Evolutionary conservation across 2,113 vertebrate species (phyloP).

Genomic region (Accipiter cooperii): DNA sequence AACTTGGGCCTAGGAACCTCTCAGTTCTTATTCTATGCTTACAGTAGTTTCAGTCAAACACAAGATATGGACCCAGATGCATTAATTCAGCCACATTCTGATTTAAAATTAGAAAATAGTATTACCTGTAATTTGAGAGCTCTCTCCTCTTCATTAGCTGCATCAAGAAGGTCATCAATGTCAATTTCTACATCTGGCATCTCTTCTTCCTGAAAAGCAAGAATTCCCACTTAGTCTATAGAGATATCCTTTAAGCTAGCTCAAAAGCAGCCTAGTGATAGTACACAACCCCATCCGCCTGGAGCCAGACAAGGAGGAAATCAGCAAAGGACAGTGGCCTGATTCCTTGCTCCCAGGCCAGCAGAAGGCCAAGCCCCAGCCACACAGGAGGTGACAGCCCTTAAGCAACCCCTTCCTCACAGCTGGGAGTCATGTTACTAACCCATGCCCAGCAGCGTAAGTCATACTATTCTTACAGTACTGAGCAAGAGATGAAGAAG

Average conservation of each 20-base stretch:
- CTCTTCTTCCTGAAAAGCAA: slow-evolving; percentile 86
- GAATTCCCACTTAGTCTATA: neutral
- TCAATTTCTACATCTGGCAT: slow-evolving; percentile 99
- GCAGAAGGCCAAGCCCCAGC: neutral
- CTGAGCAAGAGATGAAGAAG: neutral
- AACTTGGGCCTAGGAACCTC: neutral
- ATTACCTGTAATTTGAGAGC: slow-evolving; percentile 89
- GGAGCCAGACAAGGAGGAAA: neutral
- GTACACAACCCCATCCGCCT: neutral
- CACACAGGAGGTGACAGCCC: neutral
- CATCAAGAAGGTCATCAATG: slow-evolving; percentile 94
- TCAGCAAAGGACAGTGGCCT: neutral
- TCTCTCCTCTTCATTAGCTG: slow-evolving; percentile 90
- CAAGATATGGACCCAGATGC: neutral
- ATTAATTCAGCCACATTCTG: neutral
- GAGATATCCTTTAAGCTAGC: neutral
- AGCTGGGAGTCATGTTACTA: neutral
- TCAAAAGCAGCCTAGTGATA: neutral
- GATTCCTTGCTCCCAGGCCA: neutral
- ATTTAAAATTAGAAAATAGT: neutral
- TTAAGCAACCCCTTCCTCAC: neutral
- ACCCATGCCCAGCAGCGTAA: neutral
- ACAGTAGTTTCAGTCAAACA: neutral
- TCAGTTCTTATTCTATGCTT: neutral
- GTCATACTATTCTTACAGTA: neutral